Percentiles rank a stretch among this genome's conserved stretches.
These are phyloP conservation scores for Poecile montanus DNA, from an alignment of 2,797 vertebrate genomes.

Conservation along the genomic window DNA sequence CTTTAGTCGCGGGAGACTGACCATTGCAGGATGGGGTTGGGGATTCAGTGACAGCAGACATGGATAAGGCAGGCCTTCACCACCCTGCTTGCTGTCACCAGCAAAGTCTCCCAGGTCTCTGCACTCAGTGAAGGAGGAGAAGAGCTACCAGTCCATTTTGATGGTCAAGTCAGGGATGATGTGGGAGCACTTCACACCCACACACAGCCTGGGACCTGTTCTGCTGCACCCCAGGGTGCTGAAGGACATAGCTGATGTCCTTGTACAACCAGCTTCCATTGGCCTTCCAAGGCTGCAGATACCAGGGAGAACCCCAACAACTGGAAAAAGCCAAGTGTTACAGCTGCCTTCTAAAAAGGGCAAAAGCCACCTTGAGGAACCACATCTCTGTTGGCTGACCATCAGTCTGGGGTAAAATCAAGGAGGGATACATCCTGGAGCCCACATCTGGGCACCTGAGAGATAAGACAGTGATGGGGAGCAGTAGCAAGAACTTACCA, in stretches of 20 bases:
- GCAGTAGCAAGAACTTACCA: background rate
- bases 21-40: background rate
- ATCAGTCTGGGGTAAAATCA: background rate
- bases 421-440: background rate
- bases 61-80: background rate
- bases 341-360: background rate
- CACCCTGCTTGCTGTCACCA: background rate
- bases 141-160: background rate
- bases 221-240: background rate
- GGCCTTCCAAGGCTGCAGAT: background rate
- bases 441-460: background rate
- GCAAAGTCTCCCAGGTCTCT: background rate
- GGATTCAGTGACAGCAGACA: background rate
- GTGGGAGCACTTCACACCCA: background rate
- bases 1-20: too few species aligned
- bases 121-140: background rate
- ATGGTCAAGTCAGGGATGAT: too few species aligned
- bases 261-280: too few species aligned
- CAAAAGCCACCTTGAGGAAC: background rate
- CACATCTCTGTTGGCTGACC: fast-evolving
- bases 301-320: background rate
- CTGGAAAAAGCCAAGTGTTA: background rate
- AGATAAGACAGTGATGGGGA: background rate
- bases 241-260: background rate
- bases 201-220: fast-evolving